Evolutionary conservation across 2,888 invertebrate genomes (phyloP).

Genomic region (Nemurella pictetii): DNA sequence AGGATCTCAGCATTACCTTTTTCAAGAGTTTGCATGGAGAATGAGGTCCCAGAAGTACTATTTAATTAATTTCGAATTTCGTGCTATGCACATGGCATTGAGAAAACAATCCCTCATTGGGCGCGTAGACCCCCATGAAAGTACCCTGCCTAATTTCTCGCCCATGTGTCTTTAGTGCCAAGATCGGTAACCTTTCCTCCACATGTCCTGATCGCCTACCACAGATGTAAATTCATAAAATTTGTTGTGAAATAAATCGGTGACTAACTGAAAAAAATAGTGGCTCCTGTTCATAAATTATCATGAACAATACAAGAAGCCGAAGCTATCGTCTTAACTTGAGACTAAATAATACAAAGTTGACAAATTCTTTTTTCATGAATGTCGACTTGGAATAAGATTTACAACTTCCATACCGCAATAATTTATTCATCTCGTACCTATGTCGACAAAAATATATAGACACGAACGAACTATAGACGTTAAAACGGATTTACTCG

Average conservation of each 20-base stretch:
- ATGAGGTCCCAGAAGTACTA: too few species aligned
- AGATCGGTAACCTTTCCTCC: neutral
- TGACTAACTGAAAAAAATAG: conserved; percentile 10
- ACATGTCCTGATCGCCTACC: neutral
- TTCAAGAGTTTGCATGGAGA: too few species aligned
- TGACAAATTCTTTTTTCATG: neutral
- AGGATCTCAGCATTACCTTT: too few species aligned
- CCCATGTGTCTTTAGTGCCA: neutral
- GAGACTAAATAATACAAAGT: neutral
- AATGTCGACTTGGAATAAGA: neutral
- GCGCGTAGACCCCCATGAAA: neutral
- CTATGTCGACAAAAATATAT: neutral
- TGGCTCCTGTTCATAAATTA: conserved; percentile 9
- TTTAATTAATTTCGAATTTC: too few species aligned
- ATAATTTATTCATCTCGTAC: neutral
- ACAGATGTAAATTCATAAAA: neutral
- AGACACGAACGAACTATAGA: neutral
- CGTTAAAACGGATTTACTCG: neutral
- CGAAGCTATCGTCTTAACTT: conserved; percentile 8
- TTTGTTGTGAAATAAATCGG: neutral
- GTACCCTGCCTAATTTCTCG: neutral
- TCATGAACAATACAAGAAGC: neutral
- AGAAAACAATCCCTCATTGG: neutral
- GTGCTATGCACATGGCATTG: too few species aligned
- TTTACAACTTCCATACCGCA: neutral